Base-by-base conservation (phyloP, 1,140 invertebrate species). In the Diorhabda elongata region DNA sequence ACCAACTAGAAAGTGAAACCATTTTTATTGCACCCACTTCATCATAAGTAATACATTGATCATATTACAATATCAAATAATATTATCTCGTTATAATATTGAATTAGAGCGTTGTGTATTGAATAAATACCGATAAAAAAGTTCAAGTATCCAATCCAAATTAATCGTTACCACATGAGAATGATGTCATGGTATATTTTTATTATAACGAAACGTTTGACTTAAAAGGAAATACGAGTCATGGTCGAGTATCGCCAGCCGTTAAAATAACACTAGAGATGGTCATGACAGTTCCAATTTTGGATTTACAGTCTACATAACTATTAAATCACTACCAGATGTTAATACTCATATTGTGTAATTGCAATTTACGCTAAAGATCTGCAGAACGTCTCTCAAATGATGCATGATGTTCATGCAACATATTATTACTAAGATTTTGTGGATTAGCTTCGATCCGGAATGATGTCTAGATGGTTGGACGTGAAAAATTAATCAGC, bases 41-140 rank as follows among this genome's bases (percentile, higher is more conserved):
- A 26, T 26, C 26, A 26, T 26, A 26, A 26, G 26, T 26, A 26
- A 26, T 26, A 26, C 26, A 26, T 26, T 26, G 26, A 26, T 26
- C 26, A 26, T 26, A 26, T 26, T 26, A 26, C 26, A 26, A 26
- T 26, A 26, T 26, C 26, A 52, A 52, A 52, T 52, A 52, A 52
- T 52, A 52, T 52, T 3, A 8, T 52, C 6, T 52, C 47, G 6
- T 52, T 8, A 52, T 52, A 52, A 26, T 52, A 52, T 52, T 52
- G 6, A 52, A 52, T 8, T 52, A 52, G 47, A n/a, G 47, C 47
- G 47, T 52, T 52, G 6, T n/a, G n/a, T 52, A 6, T 52, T 8
- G 6, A 52, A 52, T 52, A 52, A 52, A 52, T n/a, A 52, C n/a
- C n/a, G 47, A 52, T 52, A 52, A 52, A 52, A 52, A 52, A 52